Evolutionary conservation across 1,140 invertebrate genomes (phyloP), one percentile per base, ranked within the genome.

Genomic region (Proctacanthus coquilletti): DNA sequence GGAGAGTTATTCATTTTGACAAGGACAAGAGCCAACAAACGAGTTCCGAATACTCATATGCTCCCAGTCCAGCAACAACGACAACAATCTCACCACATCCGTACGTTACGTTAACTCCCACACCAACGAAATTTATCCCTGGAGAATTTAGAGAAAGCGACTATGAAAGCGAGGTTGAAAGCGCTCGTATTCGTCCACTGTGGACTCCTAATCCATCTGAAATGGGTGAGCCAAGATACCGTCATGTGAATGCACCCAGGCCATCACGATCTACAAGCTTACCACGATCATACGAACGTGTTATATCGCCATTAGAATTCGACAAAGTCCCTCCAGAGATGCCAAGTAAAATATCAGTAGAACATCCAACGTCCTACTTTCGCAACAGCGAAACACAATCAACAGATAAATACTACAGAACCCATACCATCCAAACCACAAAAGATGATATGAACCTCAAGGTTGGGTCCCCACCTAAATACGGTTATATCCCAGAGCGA

Each of bases 91-190:
- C 61, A 27, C 66, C 63, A 25, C 61, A 63, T 36, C 63, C 51
- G 15, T 13, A 13, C 8, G 23, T 27, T 9, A 8, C 8, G 13
- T 13, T 27, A 13, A n/a, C n/a, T n/a, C 68, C 73, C 2, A 71
- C 56, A 4, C 76, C 75, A 2, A 77, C 62, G 1, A 80, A 77
- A 51, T 80, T 80, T 48, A 51, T 77, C 15, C 69, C 70, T 9
- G 75, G 74, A 5, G 72, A 79, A 39, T 75, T 72, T 39, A 56
- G 68, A 1, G 76, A 80, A 44, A 77, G 74, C 27, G 77, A 80
- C 42, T 80, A 80, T 44, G 76, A 80, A 43, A 79, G 74, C 53
- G 76, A 80, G 42, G 57, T 70, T 2, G 76, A 78, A 32, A 55
- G 54, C n/a, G 61, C 60, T 0, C 61, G 58, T 44, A 75, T 77